Evolutionary conservation across 1,140 invertebrate species (phyloP), one percentile per base, ranked within the genome.

Genomic region (Musca domestica): DNA sequence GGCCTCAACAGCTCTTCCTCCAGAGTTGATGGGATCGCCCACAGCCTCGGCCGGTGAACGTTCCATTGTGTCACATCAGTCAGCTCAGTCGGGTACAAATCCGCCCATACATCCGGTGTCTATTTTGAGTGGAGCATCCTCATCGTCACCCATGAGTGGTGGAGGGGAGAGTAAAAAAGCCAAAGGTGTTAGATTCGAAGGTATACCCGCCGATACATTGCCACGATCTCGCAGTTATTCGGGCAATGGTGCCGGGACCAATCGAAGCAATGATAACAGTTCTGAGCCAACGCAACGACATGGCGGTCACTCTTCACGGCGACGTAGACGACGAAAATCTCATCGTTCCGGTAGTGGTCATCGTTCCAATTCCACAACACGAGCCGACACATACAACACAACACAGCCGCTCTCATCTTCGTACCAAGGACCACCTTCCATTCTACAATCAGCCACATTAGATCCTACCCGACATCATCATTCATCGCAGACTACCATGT

Each of bases 161-260:
- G 27, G 58, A 14, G 64, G 58, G 3, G 69, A 72, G 7, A 69
- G 30, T 22, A 81, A 81, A 64, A 81, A 81, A 64, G 10, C 34
- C 34, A 81, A 81, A 58, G 80, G 79, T 47, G 80, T 81, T 2
- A 79, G 80, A 46, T 81, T 81, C n/a, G 80, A 81, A 63, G 80
- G 80, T 34, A 76, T 81, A 9, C 76, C 76, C 17, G 70, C 76
- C 15, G 78, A 78, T 3, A 67, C 68, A 25, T 30, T 81, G 34
- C 75, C 79, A 1, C 76, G 80, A 1, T 81, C 80, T 0, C 71
- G 79, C 17, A 81, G 79, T 56, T 80, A 81, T 51, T 81, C 80
- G 1, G 79, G 80, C 64, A 77, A 80, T 25, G 79, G 77, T 9
- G 75, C 77, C 0, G 76, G 78, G 23, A 81, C 78, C 2, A 74